Evolutionary conservation across 1,140 invertebrate genomes (phyloP).

Genomic region (Protaetia brevitarsis): DNA sequence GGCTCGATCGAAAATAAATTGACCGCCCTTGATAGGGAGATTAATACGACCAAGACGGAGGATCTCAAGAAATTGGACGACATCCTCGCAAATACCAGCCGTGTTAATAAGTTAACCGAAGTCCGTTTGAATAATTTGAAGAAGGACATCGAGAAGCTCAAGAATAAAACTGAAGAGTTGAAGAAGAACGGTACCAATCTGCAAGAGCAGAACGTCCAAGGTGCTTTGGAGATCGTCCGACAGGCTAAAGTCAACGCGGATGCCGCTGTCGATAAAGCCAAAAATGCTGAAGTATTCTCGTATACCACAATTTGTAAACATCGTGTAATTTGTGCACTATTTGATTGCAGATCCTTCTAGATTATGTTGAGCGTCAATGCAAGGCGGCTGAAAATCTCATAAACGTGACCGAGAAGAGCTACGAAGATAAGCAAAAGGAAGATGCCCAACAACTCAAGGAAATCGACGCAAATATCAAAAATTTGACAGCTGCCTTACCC

Average conservation of each 20-base stretch:
- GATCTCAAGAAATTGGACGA: constrained; percentile 60
- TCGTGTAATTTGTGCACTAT: not conserved
- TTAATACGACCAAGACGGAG: constrained; percentile 53
- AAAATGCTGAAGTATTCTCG: constrained; percentile 53
- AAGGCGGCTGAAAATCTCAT: constrained; percentile 79
- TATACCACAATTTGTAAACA: constrained; percentile 45
- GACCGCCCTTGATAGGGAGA: constrained; percentile 48
- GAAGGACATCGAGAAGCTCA: constrained; percentile 67
- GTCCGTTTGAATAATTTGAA: constrained; percentile 73
- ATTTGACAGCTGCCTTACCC: constrained; percentile 71
- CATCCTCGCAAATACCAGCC: constrained; percentile 71
- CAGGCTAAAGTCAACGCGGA: constrained; percentile 70
- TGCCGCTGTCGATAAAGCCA: constrained; percentile 63
- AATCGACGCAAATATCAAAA: constrained; percentile 63
- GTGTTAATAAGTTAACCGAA: constrained; percentile 74
- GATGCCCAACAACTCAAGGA: constrained; percentile 66
- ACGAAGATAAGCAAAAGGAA: constrained; percentile 66
- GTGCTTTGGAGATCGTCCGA: constrained; percentile 85
- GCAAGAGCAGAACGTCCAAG: constrained; percentile 93
- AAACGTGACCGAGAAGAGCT: constrained; percentile 64
- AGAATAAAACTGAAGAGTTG: constrained; percentile 69
- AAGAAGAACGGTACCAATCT: constrained; percentile 85
- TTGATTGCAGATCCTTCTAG: constrained; percentile 55
- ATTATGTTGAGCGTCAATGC: constrained; percentile 77
- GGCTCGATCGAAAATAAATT: constrained; percentile 51